Conservation (phyloP, 2,888 invertebrate genomes). For the Apodemia duryi region DNA sequence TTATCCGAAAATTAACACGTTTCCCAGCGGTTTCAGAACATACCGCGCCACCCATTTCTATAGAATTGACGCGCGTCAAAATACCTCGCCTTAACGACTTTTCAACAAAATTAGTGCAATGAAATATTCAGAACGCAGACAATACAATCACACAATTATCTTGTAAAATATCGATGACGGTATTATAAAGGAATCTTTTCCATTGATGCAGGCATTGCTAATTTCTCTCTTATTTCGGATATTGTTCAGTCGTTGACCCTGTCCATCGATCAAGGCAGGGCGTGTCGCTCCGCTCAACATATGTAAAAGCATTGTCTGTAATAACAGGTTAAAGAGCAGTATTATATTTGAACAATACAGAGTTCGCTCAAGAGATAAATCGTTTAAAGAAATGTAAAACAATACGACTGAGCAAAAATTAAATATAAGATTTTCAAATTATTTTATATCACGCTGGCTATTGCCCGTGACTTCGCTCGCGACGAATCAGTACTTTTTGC, state of each 20-base stretch:
- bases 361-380: conserved; percentile 21
- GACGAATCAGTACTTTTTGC: too few relatives aligned
- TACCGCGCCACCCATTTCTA: too few relatives aligned
- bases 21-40: too few relatives aligned
- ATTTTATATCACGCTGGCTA: too few relatives aligned
- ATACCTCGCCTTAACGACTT: too few relatives aligned
- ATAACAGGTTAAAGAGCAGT: conserved; percentile 46
- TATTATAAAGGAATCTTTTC: background rate
- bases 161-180: background rate
- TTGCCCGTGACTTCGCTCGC: too few relatives aligned
- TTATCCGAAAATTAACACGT: too few relatives aligned
- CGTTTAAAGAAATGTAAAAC: background rate
- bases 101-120: background rate
- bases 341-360: conserved; percentile 42
- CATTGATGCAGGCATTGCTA: conserved; percentile 26
- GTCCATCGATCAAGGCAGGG: conserved; percentile 49
- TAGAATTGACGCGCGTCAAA: too few relatives aligned
- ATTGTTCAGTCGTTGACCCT: conserved; percentile 38
- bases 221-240: conserved; percentile 35
- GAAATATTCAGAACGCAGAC: background rate
- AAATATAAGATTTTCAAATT: too few relatives aligned
- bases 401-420: background rate
- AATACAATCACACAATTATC: background rate
- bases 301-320: conserved; percentile 44
- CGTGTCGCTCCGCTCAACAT: conserved; percentile 40